These are phyloP conservation scores for Clostera curtula DNA, from an alignment of 2,888 invertebrate genomes.

Conservation along the genomic window DNA sequence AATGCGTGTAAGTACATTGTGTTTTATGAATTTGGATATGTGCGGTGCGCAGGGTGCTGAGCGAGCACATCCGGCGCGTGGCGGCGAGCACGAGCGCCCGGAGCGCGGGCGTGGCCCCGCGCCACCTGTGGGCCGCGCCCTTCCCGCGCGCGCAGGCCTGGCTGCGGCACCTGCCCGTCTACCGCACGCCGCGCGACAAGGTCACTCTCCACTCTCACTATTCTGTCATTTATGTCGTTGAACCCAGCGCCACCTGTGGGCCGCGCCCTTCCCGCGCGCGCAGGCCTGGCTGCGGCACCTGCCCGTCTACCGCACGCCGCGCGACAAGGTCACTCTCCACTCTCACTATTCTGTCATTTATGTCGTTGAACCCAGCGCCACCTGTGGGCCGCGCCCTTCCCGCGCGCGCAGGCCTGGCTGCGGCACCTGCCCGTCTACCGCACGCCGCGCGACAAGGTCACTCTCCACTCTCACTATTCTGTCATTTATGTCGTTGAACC, in stretches of 20 bases:
- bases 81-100: constrained; percentile 80
- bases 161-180: constrained; percentile 90
- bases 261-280: constrained; percentile 97
- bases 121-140: constrained; percentile 89
- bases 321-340: constrained; percentile 80
- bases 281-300: constrained; percentile 92
- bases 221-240: too few species aligned
- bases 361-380: constrained; percentile 65
- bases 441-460: constrained; percentile 85
- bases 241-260: constrained; percentile 80
- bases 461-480: too few species aligned
- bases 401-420: constrained; percentile 93
- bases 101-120: constrained; percentile 83
- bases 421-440: constrained; percentile 92
- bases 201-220: too few species aligned
- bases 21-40: too few species aligned
- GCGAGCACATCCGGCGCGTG: constrained; percentile 91
- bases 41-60: constrained; percentile 78
- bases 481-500: too few species aligned
- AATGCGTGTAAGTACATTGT: too few species aligned
- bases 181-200: constrained; percentile 88
- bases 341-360: too few species aligned
- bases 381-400: constrained; percentile 95
- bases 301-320: constrained; percentile 92
- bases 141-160: constrained; percentile 97